These are phyloP conservation scores for Hydraecia micacea DNA, from an alignment of 2,888 invertebrate species.

Conservation along the genomic window DNA sequence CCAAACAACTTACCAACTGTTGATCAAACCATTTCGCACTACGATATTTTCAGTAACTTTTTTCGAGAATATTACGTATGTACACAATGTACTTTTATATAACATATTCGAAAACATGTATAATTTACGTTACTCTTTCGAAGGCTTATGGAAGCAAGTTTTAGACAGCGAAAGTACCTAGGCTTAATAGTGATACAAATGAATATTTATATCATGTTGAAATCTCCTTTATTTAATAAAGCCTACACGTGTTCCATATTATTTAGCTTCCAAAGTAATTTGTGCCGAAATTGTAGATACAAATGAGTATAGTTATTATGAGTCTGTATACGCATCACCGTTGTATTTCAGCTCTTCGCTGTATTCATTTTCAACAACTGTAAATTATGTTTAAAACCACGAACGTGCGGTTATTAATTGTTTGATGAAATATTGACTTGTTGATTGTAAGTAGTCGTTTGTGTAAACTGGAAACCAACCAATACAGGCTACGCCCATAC, in stretches of 20 bases:
- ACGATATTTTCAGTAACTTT: neutral
- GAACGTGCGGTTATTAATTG: slow-evolving; percentile 27
- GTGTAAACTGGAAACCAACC: neutral
- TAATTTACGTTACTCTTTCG: neutral
- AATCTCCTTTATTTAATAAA: slow-evolving; percentile 3
- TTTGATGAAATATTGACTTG: slow-evolving; percentile 18
- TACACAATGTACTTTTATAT: neutral
- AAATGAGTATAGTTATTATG: neutral
- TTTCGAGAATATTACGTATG: neutral
- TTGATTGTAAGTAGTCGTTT: neutral
- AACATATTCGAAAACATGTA: neutral
- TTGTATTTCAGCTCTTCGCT: slow-evolving; percentile 9
- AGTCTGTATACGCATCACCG: neutral
- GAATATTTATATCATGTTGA: neutral
- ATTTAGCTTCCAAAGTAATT: neutral
- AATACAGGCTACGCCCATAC: neutral
- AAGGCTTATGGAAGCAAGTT: neutral
- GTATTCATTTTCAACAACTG: slow-evolving; percentile 37
- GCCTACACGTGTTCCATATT: slow-evolving; percentile 2
- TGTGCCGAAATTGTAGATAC: neutral
- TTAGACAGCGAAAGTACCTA: neutral
- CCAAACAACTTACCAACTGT: neutral
- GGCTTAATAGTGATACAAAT: neutral
- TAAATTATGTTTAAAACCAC: slow-evolving; percentile 22
- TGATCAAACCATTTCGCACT: slow-evolving; percentile 32